Percentiles rank a stretch among this genome's conserved stretches.
Evolutionary conservation across 1,140 invertebrate species (phyloP).

Genomic region (Drosophila trapezifrons): DNA sequence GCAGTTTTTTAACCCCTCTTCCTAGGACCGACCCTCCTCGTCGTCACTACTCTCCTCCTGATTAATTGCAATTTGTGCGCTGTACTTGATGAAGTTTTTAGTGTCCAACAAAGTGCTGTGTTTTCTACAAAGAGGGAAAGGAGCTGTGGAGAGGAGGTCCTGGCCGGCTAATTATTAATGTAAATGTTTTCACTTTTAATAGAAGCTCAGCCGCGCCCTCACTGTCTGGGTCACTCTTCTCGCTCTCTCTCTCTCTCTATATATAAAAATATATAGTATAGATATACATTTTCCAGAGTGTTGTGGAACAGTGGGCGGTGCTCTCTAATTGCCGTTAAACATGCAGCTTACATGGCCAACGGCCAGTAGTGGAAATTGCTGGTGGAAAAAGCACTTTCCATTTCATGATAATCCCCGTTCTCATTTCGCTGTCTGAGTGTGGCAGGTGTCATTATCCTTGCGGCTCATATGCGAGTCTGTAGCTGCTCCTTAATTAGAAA

Average conservation of each 20-base stretch:
- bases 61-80: slow-evolving; percentile 77
- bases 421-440: slow-evolving; percentile 31
- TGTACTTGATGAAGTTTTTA: slow-evolving; percentile 62
- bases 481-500: slow-evolving; percentile 71
- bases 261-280: background rate
- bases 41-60: slow-evolving; percentile 34
- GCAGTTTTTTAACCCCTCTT: slow-evolving; percentile 50
- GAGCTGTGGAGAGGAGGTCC: background rate
- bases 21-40: no score
- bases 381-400: slow-evolving; percentile 34
- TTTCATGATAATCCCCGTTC: slow-evolving; percentile 35
- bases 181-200: slow-evolving; percentile 82
- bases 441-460: slow-evolving; percentile 69
- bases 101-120: slow-evolving; percentile 46
- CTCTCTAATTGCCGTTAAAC: slow-evolving; percentile 63
- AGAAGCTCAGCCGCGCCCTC: slow-evolving; percentile 31
- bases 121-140: slow-evolving; percentile 12
- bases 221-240: slow-evolving; percentile 32
- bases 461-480: slow-evolving; percentile 57
- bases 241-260: background rate
- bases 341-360: slow-evolving; percentile 64
- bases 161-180: slow-evolving; percentile 81
- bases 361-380: slow-evolving; percentile 23
- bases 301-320: slow-evolving; percentile 33
- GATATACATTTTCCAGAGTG: background rate